Evolutionary conservation across 2,797 vertebrate genomes (phyloP), one percentile per base, ranked within the genome.

Genomic region (Sebastolobus altivelis): DNA sequence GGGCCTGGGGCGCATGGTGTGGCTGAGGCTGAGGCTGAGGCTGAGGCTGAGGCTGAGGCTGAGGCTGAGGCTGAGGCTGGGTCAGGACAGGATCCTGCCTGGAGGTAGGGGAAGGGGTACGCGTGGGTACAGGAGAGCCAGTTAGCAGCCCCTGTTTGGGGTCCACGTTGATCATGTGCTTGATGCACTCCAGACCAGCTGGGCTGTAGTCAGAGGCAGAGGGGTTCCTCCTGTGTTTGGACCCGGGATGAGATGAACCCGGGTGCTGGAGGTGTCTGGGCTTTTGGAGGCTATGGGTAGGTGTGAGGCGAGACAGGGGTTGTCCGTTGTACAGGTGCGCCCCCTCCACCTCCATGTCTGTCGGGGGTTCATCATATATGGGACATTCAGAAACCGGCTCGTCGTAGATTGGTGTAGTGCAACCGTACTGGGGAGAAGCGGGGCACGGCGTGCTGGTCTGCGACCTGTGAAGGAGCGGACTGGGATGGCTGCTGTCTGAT

Each of bases 131-230:
- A 8, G 94, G 93, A 70, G 94, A 95, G 38, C 87, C 62, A 8
- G 95, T 82, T 9, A 92, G 77, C 16, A 83, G 86, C 16, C 81
- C 88, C 81, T 94, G 92, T 75, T 96, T 97, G 65, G 95, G 94
- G 74, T 98, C 97, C 59, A 98, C 88, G 0, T 97, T 98, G 77
- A 98, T 93, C 97, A 98, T 98, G 90, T 98, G 97, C 88, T 97
- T 97, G 88, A 98, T 97, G 87, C 97, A 98, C 79, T 98, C 97
- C 88, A 97, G 96, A 71, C 97, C 97, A 74, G 96, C 97, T 12
- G 96, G 97, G 89, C 97, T 98, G 78, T 98, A 98, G 72, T 98
- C 97, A 1, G 97, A 95, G 71, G 94, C 81, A 38, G 96, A 96
- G 10, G 96, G 94, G 49, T 95, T 96, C 84, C 95, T 95, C 56